Conservation (phyloP, 2,113 vertebrate genomes). For the Odocoileus virginianus region DNA sequence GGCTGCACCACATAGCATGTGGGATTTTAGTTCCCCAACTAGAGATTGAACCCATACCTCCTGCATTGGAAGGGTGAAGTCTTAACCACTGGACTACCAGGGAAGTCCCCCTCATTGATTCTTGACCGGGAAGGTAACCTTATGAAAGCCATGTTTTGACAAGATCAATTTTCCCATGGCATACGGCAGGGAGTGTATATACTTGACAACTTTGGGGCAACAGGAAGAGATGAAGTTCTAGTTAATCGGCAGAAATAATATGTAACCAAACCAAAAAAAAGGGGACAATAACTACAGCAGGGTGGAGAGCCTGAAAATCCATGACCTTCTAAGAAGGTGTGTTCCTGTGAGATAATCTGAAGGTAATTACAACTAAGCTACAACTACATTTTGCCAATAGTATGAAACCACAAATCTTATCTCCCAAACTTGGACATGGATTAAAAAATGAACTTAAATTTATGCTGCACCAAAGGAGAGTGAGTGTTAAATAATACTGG, state of each 20-base stretch:
- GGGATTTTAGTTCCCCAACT: background rate
- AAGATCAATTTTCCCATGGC: background rate
- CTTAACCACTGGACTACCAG: background rate
- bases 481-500: background rate
- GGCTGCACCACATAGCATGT: background rate
- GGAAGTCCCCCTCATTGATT: background rate
- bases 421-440: background rate
- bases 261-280: background rate
- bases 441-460: background rate
- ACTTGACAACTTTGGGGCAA: background rate
- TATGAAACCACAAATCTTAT: background rate
- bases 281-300: background rate
- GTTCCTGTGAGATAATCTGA: background rate
- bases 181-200: background rate
- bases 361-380: background rate
- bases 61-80: background rate
- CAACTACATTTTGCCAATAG: background rate
- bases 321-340: background rate
- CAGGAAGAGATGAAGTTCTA: background rate
- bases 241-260: background rate
- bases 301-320: background rate
- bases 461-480: background rate
- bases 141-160: background rate
- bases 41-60: background rate
- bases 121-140: background rate